Percentiles rank a stretch among this genome's conserved stretches.
phyloP scores from a whole-genome alignment of 2,888 invertebrate species.

The Frankliniella intonsa region DNA sequence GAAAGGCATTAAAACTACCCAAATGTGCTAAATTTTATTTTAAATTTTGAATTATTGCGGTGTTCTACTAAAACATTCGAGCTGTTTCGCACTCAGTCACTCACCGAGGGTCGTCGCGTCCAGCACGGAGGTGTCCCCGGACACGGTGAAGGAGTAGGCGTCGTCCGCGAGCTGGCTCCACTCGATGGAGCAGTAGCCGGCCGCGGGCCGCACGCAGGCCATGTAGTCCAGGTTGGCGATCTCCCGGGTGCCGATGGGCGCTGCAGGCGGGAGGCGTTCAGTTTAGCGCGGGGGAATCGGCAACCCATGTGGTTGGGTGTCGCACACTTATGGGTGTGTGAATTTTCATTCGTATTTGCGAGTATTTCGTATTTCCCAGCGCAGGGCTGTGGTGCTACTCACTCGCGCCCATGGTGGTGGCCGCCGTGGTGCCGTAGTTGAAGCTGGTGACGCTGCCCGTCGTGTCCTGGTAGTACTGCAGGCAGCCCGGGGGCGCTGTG shows the following conservation, averaged over 20 bases:
- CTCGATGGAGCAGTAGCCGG: conserved; percentile 67
- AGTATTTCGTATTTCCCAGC: not conserved
- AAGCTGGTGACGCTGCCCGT: conserved; percentile 67
- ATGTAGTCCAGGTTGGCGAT: conserved; percentile 69
- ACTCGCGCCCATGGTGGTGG: conserved; percentile 44
- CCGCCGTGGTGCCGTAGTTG: conserved; percentile 65
- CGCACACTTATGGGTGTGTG: not conserved
- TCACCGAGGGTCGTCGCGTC: conserved; percentile 55
- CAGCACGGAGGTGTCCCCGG: conserved; percentile 63
- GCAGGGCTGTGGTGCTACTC: not conserved
- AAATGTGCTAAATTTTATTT: conserved; percentile 29
- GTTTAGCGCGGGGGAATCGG: not conserved
- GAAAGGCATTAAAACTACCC: not conserved
- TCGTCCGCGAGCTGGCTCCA: conserved; percentile 54
- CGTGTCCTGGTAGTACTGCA: conserved; percentile 64
- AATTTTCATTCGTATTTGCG: not conserved
- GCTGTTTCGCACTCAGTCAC: too few relatives aligned
- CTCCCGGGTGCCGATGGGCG: conserved; percentile 59
- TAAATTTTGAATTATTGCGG: too few relatives aligned
- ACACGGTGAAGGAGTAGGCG: conserved; percentile 63
- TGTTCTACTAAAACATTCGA: too few relatives aligned
- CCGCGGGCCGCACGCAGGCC: conserved; percentile 67
- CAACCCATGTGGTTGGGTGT: not conserved
- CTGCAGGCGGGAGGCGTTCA: not conserved
- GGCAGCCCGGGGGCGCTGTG: conserved; percentile 70